phyloP scores from a whole-genome alignment of 2,113 vertebrate genomes.

The Ceratotherium simum region DNA sequence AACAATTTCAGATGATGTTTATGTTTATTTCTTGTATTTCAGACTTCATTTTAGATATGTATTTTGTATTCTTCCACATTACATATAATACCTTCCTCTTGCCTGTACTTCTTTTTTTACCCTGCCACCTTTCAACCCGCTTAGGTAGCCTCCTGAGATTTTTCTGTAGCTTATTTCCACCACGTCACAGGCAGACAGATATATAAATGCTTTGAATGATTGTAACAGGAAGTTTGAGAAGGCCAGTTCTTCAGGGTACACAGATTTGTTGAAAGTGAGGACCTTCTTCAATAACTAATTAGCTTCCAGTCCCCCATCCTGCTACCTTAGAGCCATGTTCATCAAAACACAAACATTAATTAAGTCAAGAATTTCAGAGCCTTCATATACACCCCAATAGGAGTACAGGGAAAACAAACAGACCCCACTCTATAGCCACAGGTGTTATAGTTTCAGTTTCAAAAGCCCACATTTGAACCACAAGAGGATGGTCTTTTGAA shows the following conservation, averaged over 20 bases:
- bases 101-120: not conserved
- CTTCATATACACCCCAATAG: not conserved
- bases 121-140: not conserved
- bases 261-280: not conserved
- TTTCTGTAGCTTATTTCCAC: not conserved
- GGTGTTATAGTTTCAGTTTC: not conserved
- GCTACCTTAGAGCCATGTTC: not conserved
- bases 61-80: not conserved
- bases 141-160: not conserved
- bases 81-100: not conserved
- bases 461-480: slow-evolving; percentile 32
- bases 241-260: not conserved
- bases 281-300: not conserved
- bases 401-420: not conserved
- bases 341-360: slow-evolving; percentile 17
- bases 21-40: not conserved
- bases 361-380: not conserved
- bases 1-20: not conserved
- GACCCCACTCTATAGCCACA: not conserved
- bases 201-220: not conserved
- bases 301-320: not conserved
- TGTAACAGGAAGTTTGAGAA: not conserved
- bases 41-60: not conserved
- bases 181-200: not conserved
- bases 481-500: slow-evolving; percentile 5